Evolutionary conservation across 2,797 vertebrate species (phyloP).

Genomic region (Sarcophilus harrisii): DNA sequence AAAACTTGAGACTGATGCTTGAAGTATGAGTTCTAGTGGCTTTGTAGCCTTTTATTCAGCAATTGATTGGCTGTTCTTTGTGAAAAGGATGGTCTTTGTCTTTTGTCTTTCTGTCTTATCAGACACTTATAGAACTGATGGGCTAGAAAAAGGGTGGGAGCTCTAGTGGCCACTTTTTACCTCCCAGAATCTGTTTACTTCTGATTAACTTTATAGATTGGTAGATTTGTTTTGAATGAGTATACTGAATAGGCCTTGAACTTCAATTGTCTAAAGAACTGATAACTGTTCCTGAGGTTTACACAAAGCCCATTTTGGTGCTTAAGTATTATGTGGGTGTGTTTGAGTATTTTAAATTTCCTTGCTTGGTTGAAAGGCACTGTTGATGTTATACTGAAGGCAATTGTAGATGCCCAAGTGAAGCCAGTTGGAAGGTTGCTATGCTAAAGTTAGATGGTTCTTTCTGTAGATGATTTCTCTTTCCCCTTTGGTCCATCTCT

Average conservation of each 20-base stretch:
- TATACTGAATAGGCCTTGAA: not conserved
- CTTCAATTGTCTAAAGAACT: not conserved
- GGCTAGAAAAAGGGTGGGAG: not conserved
- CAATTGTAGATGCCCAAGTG: not conserved
- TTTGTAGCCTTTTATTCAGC: not conserved
- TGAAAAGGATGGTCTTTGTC: not conserved
- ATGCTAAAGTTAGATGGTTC: not conserved
- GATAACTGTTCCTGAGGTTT: not conserved
- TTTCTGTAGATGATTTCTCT: not conserved
- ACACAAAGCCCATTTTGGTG: not conserved
- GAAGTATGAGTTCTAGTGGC: not conserved
- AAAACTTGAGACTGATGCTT: not conserved
- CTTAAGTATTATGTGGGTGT: not conserved
- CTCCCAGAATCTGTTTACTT: not conserved
- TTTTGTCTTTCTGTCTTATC: not conserved
- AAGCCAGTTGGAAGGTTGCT: not conserved
- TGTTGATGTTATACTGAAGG: not conserved
- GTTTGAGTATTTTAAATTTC: not conserved
- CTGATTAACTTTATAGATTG: not conserved
- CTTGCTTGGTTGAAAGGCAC: not conserved
- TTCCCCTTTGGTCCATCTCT: conserved; percentile 33
- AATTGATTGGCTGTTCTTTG: not conserved
- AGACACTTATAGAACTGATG: not conserved
- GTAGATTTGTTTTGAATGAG: not conserved
- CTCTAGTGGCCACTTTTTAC: not conserved